Base-by-base conservation (phyloP, 2,888 invertebrate species). In the Dasypogon diadema region DNA sequence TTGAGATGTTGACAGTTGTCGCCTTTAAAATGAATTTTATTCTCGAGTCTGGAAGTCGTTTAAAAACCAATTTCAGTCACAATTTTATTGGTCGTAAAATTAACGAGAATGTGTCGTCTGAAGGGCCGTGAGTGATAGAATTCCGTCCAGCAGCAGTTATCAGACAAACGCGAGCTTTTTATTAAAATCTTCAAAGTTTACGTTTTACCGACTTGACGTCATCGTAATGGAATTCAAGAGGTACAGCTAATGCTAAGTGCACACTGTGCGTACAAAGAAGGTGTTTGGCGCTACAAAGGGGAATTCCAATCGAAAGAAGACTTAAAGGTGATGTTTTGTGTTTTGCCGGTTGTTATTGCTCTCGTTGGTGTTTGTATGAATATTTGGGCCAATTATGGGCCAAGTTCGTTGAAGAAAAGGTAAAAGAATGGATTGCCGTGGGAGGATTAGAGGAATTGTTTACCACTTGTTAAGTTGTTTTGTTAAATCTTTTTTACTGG, bases 31-130 rank as follows among this genome's bases (percentile, higher is more conserved):
- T 30, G 30, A 8, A 30, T 30, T 30, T n/a, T 8, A 8, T 30
- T 30, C 30, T n/a, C 30, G 8, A 30, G 30, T 30, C 42, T 42
- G 6, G 42, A 42, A 42, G n/a, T 12, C 42, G 3, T 6, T 42
- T 42, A 42, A 42, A 42, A 42, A 42, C 42, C 46, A 68, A 48
- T 68, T 68, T 48, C 48, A 16, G 14, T 26, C 24, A 10, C n/a
- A 48, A 14, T 24, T 68, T 68, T 68, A 68, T 68, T 68, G 65
- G 21, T 68, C 65, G 48, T 68, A 68, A 68, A 65, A 65, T n/a
- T n/a, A 16, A 26, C 48, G 48, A 48, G 26, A 48, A 22, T 14
- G 34, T 63, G 34, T 37, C 60, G 30, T 12, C 21, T 37, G 60
- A 60, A 60, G 60, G 60, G 60, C 37, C 60, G n/a, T 21, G 14